phyloP scores from a whole-genome alignment of 2,888 invertebrate genomes.

The Agrotis ipsilon region DNA sequence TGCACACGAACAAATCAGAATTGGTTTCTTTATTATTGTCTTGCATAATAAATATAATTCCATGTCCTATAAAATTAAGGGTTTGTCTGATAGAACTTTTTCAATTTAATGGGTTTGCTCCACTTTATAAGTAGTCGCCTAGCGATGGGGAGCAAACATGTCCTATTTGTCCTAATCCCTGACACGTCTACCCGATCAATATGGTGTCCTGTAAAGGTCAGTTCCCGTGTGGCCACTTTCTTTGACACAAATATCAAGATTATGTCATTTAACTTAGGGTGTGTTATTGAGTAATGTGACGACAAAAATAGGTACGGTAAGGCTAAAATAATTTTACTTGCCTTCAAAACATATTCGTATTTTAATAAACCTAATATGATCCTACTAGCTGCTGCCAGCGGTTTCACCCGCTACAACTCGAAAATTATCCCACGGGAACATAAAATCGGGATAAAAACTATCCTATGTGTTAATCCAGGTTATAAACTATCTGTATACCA shows the following conservation, averaged over 20 bases:
- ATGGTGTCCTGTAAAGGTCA: slow-evolving; percentile 65
- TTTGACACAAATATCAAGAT: slow-evolving; percentile 13
- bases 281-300: too few relatives aligned
- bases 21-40: background rate
- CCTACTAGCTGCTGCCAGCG: too few relatives aligned
- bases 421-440: too few relatives aligned
- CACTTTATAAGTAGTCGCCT: slow-evolving; percentile 78
- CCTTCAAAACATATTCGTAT: too few relatives aligned
- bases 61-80: slow-evolving; percentile 3
- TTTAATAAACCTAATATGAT: too few relatives aligned
- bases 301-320: too few relatives aligned
- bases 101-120: slow-evolving; percentile 62
- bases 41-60: background rate
- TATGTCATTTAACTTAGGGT: background rate
- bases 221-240: slow-evolving; percentile 9
- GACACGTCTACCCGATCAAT: slow-evolving; percentile 75
- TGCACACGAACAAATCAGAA: slow-evolving; percentile 2
- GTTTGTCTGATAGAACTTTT: slow-evolving; percentile 22
- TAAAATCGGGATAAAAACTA: too few relatives aligned
- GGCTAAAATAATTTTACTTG: too few relatives aligned
- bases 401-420: too few relatives aligned
- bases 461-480: too few relatives aligned
- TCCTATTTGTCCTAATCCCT: slow-evolving; percentile 76
- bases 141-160: slow-evolving; percentile 81
- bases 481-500: too few relatives aligned